Evolutionary conservation across 2,888 invertebrate species (phyloP).

Genomic region (Epistrophe grossulariae): DNA sequence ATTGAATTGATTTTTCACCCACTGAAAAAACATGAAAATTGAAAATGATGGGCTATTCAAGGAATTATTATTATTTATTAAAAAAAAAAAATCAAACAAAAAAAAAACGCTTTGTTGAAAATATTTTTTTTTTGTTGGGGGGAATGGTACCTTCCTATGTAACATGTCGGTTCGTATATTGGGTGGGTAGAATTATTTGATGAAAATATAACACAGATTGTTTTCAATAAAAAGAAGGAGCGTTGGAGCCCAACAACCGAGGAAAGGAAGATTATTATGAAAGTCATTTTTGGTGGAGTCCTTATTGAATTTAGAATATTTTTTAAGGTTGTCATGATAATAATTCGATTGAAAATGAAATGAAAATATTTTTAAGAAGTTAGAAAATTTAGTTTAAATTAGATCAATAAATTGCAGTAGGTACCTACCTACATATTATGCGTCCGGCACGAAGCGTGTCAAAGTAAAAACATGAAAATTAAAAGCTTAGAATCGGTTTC

Average conservation of each 20-base stretch:
- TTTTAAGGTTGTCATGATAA: not conserved
- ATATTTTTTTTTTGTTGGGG: not conserved
- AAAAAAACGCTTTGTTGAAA: not conserved
- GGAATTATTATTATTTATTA: conserved; percentile 48
- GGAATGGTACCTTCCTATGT: not conserved
- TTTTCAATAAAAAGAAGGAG: conserved; percentile 2
- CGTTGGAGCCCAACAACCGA: not conserved
- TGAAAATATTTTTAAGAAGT: not conserved
- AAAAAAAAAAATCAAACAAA: conserved; percentile 7
- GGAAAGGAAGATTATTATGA: not conserved
- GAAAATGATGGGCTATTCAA: conserved; percentile 29
- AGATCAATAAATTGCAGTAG: too few species aligned
- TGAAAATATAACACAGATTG: conserved; percentile 22
- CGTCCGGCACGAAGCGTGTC: too few species aligned
- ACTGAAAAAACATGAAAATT: conserved; percentile 20
- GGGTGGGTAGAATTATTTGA: not conserved
- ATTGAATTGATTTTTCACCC: conserved; percentile 51
- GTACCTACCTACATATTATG: too few species aligned
- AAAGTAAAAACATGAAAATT: too few species aligned
- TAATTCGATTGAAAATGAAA: not conserved
- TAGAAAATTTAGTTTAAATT: too few species aligned
- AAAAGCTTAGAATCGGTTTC: too few species aligned
- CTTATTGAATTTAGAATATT: not conserved
- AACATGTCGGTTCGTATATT: not conserved
- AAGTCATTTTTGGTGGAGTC: not conserved